phyloP scores from a whole-genome alignment of 2,888 invertebrate genomes.

The Pachycephus smyrnensis region DNA sequence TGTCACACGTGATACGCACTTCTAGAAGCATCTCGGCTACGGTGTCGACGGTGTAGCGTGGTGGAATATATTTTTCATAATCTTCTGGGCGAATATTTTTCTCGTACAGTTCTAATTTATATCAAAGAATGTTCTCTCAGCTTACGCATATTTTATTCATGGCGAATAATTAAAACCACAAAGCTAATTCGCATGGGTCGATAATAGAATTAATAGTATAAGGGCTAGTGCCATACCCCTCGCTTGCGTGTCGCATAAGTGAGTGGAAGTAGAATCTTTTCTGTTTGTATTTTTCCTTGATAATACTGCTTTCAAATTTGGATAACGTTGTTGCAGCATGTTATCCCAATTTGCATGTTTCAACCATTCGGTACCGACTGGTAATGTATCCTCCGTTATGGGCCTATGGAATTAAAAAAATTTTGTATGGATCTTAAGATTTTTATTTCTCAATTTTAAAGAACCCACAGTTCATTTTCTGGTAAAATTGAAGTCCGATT shows the following conservation, averaged over 20 bases:
- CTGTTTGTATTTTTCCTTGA: neutral
- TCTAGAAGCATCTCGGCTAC: constrained; percentile 52
- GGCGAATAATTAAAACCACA: neutral
- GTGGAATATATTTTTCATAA: constrained; percentile 24
- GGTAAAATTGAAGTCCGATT: constrained; percentile 16
- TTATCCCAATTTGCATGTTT: neutral
- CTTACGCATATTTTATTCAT: neutral
- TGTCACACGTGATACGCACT: constrained; percentile 43
- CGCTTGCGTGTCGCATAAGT: neutral
- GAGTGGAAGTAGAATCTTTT: neutral
- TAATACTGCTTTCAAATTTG: neutral
- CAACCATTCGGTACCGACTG: neutral
- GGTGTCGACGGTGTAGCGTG: constrained; percentile 45
- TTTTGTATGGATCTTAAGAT: neutral
- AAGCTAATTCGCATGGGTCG: neutral
- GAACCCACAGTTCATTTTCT: constrained; percentile 43
- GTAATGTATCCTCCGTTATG: neutral
- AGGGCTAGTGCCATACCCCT: neutral
- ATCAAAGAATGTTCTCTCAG: neutral
- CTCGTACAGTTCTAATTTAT: constrained; percentile 9
- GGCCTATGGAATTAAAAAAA: neutral
- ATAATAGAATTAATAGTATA: neutral
- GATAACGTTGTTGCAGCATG: constrained; percentile 9
- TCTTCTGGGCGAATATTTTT: constrained; percentile 13
- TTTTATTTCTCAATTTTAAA: neutral